These are phyloP conservation scores for Bradypodion pumilum DNA, from an alignment of 2,797 vertebrate species.

Conservation along the genomic window DNA sequence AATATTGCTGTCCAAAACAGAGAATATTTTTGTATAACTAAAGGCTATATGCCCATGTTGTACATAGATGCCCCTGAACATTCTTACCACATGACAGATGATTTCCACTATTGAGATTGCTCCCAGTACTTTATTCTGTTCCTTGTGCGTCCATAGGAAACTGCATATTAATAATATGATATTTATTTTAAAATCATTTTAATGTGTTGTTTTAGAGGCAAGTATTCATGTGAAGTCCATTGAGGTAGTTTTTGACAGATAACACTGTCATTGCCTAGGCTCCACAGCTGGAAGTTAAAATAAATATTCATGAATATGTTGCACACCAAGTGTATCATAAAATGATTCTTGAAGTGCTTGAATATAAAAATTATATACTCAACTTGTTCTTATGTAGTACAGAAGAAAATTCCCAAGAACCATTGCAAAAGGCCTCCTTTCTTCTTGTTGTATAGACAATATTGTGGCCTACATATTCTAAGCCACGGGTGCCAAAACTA, in stretches of 20 bases:
- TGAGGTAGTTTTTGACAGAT: not conserved
- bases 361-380: too few relatives aligned
- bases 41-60: not conserved
- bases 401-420: not conserved
- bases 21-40: not conserved
- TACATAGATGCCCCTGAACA: not conserved
- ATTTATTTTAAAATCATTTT: not conserved
- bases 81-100: not conserved
- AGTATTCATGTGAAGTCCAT: too few relatives aligned
- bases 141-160: too few relatives aligned
- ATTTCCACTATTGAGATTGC: not conserved
- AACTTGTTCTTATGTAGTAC: too few relatives aligned
- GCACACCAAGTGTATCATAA: not conserved
- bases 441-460: too few relatives aligned
- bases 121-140: too few relatives aligned
- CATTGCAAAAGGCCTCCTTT: not conserved
- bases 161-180: too few relatives aligned
- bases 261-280: not conserved
- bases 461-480: too few relatives aligned
- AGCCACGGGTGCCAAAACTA: too few relatives aligned
- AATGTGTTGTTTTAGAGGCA: not conserved
- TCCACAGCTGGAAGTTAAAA: not conserved
- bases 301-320: not conserved
- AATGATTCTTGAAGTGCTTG: not conserved
- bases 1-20: not conserved